Evolutionary conservation across 2,888 invertebrate species (phyloP).

Genomic region (Apantesis nais): DNA sequence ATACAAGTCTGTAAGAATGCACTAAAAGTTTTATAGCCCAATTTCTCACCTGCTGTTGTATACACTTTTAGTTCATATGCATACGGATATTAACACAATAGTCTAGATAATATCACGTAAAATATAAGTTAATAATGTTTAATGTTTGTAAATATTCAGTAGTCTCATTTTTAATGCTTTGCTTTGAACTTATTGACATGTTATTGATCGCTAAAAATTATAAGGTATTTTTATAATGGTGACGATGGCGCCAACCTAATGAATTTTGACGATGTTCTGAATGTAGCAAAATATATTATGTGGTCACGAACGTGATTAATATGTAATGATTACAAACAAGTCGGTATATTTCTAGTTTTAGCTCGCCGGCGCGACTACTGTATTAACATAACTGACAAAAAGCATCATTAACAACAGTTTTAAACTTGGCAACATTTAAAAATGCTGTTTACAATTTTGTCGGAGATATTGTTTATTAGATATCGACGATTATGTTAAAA

Average conservation of each 20-base stretch:
- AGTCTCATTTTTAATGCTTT: too few relatives aligned
- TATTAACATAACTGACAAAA: slow-evolving; percentile 53
- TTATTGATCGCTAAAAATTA: slow-evolving; percentile 10
- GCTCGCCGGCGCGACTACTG: slow-evolving; percentile 40
- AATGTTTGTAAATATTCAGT: background rate
- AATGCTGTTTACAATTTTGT: slow-evolving; percentile 26
- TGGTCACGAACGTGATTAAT: slow-evolving; percentile 45
- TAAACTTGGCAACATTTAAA: slow-evolving; percentile 27
- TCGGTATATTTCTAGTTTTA: slow-evolving; percentile 54
- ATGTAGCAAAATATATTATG: slow-evolving; percentile 54
- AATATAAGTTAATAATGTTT: background rate
- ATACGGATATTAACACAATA: background rate
- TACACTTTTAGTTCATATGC: background rate
- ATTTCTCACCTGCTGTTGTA: background rate
- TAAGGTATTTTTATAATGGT: slow-evolving; percentile 30
- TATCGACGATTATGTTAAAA: slow-evolving; percentile 20
- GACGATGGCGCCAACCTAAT: slow-evolving; percentile 59
- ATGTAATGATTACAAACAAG: slow-evolving; percentile 59
- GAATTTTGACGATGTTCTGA: slow-evolving; percentile 45
- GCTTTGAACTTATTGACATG: background rate
- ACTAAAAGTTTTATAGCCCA: slow-evolving; percentile 22
- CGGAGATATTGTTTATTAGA: slow-evolving; percentile 32
- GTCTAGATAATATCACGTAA: background rate
- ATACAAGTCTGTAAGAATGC: slow-evolving; percentile 18
- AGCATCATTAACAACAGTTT: slow-evolving; percentile 27